phyloP scores from a whole-genome alignment of 2,888 invertebrate species.

The Ryuthela nishihirai region DNA sequence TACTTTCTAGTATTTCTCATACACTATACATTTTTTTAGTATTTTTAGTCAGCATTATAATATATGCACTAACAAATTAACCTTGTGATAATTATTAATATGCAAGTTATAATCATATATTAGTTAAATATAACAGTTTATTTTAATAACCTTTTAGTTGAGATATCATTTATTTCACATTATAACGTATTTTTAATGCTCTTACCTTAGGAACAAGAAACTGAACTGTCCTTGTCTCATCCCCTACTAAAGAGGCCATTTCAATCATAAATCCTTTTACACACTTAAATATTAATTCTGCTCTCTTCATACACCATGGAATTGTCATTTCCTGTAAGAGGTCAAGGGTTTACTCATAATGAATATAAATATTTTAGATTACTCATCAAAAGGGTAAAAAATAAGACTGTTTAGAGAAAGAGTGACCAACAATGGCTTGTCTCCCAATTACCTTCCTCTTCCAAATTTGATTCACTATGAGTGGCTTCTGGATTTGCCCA shows the following conservation, averaged over 20 bases:
- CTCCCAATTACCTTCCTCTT: too few species aligned
- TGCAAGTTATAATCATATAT: not conserved
- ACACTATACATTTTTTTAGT: too few species aligned
- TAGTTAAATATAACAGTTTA: not conserved
- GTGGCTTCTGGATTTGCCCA: too few species aligned
- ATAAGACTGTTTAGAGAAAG: too few species aligned
- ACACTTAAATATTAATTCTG: slow-evolving; percentile 97
- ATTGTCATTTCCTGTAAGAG: slow-evolving; percentile 91
- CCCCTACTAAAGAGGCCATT: slow-evolving; percentile 79
- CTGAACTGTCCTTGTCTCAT: slow-evolving; percentile 71
- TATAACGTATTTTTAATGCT: not conserved
- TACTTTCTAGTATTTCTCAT: too few species aligned
- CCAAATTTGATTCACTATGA: too few species aligned
- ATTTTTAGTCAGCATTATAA: too few species aligned
- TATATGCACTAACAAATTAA: too few species aligned
- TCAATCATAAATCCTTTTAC: slow-evolving; percentile 99
- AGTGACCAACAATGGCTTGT: too few species aligned
- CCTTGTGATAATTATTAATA: not conserved
- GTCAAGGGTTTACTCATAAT: too few species aligned
- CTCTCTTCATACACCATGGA: slow-evolving; percentile 91
- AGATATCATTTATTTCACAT: slow-evolving; percentile 11
- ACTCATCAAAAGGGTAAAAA: too few species aligned
- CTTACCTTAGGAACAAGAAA: slow-evolving; percentile 74
- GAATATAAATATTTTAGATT: too few species aligned
- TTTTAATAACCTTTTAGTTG: not conserved